A percentile compares a stretch with the other conserved stretches of the same genome.
Evolutionary conservation across 64 coral and sea anemone species (phyloP).

Genomic region (Actinia tenebrosa): DNA sequence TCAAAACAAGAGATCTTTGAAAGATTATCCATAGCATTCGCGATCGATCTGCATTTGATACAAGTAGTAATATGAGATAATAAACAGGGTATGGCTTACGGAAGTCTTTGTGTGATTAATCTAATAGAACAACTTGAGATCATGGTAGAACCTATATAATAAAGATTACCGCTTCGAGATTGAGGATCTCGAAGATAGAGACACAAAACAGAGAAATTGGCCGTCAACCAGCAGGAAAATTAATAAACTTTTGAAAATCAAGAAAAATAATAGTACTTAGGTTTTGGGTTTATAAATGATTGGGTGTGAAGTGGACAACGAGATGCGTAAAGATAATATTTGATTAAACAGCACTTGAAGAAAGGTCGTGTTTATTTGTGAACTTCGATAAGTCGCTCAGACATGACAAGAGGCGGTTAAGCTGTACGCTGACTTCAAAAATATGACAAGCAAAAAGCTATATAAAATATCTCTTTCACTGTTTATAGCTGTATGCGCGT

Average conservation of each 20-base stretch:
- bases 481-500: too few relatives aligned
- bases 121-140: not conserved
- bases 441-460: too few relatives aligned
- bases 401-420: not conserved
- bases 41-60: too few relatives aligned
- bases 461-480: too few relatives aligned
- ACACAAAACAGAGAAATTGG: not conserved
- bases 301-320: not conserved
- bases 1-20: too few relatives aligned
- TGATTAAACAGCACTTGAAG: not conserved
- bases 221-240: too few relatives aligned
- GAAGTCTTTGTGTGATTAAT: not conserved
- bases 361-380: slow-evolving; percentile 5
- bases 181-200: too few relatives aligned
- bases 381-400: not conserved
- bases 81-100: not conserved
- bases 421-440: not conserved
- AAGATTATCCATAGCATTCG: too few relatives aligned
- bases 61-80: not conserved
- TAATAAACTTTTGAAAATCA: too few relatives aligned
- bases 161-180: not conserved
- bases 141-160: not conserved
- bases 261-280: too few relatives aligned
- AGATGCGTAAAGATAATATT: not conserved
- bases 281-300: too few relatives aligned